Base-by-base conservation (phyloP, 2,888 invertebrate species). In the Limnephilus rhombicus region DNA sequence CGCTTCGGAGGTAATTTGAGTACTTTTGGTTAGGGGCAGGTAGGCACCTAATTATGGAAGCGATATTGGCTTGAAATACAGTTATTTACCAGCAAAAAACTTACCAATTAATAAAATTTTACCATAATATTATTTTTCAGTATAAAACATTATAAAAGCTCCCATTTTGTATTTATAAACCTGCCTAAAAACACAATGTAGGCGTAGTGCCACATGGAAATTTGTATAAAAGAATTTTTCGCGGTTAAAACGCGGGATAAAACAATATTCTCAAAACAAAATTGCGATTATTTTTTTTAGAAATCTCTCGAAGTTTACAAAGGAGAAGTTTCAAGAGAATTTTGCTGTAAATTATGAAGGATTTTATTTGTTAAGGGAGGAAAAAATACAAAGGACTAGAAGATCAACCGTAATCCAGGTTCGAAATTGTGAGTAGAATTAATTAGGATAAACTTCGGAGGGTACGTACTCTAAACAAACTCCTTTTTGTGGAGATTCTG, bases 341-440 rank as follows among this genome's bases (percentile, higher is more conserved):
- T 24, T 68, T 68, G 68, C 24, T n/a, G 24, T 68, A 68, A 68
- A 68, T 9, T 68, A 68, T 68, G 9, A 68, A 68, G 68, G 68
- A 24, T 85, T 15, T 85, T 85, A 34, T 41, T 85, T 85, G 85
- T 34, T 85, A 18, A 82, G 41, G 18, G 85, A 41, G 9, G 18
- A 41, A 18, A 85, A 24, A 85, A 82, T 4, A 85, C 34, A 85
- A 85, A 85, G 41, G 85, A 82, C 82, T 15, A 45, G 45, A 31
- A 89, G 80, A 37, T 68, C 29, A 34, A 37, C 88, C 88, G 80
- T 89, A 89, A 80, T 31, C 41, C 88, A 41, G 41, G 80, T 80
- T 88, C 31, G 18, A 88, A 68, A 37, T 9, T 89, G 68, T 80
- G 80, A 89, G 88, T 18, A n/a, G 88, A 89, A 89, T 89, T 89